Percentiles rank a stretch among this genome's conserved stretches.
These are phyloP conservation scores for Hassar affinis DNA, from an alignment of 2,113 vertebrate genomes.

Conservation along the genomic window DNA sequence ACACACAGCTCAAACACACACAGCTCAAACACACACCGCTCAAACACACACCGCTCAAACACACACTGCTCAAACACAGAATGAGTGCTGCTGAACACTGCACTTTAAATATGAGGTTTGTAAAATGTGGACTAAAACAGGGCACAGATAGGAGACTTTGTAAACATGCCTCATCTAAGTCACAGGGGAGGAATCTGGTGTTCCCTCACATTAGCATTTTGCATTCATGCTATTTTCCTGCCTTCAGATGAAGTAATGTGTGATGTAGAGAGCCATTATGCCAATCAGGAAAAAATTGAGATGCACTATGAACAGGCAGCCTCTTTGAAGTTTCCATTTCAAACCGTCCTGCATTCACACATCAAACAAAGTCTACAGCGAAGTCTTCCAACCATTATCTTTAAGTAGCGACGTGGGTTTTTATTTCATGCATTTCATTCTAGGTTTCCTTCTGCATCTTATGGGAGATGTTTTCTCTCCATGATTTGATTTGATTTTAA, in stretches of 20 bases:
- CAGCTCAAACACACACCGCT: neutral
- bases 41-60: neutral
- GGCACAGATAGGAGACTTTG: neutral
- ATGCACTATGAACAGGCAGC: slow-evolving; percentile 61
- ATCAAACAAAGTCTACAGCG: slow-evolving; percentile 66
- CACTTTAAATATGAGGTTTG: neutral
- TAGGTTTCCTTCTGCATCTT: slow-evolving; percentile 1
- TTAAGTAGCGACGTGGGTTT: slow-evolving; percentile 50
- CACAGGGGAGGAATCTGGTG: neutral
- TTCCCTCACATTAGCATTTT: slow-evolving; percentile 12
- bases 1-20: neutral
- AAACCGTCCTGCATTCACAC: slow-evolving; percentile 57
- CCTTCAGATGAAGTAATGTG: slow-evolving; percentile 58
- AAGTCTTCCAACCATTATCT: slow-evolving; percentile 67
- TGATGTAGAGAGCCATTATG: slow-evolving; percentile 55
- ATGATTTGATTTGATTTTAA: neutral
- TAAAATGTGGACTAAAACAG: neutral
- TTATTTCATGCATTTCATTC: slow-evolving; percentile 1
- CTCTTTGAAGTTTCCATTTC: slow-evolving; percentile 75
- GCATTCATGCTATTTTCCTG: slow-evolving; percentile 34
- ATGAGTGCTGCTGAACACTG: neutral
- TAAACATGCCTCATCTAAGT: neutral
- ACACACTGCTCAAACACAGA: neutral
- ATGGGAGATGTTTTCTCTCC: neutral
- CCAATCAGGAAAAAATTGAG: slow-evolving; percentile 64